Percentiles rank a stretch among this genome's conserved stretches.
These are phyloP conservation scores for Proterorhinus semilunaris DNA, from an alignment of 2,113 vertebrate species.

Conservation along the genomic window DNA sequence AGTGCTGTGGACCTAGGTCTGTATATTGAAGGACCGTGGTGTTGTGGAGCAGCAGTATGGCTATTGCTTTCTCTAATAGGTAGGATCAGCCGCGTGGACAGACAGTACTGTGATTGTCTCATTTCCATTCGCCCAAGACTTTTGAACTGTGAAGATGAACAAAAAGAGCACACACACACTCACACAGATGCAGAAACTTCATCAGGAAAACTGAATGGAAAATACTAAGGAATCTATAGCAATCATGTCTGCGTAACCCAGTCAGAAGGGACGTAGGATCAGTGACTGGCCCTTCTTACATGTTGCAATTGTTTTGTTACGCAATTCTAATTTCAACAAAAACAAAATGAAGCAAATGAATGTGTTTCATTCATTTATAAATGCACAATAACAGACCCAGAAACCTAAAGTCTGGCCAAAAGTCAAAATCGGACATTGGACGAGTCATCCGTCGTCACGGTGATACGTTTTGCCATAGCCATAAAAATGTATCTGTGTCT, in stretches of 20 bases:
- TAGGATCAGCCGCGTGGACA: too few species aligned
- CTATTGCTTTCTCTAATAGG: constrained; percentile 3
- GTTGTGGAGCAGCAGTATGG: neutral
- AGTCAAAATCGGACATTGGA: too few species aligned
- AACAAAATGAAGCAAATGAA: too few species aligned
- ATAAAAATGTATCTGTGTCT: neutral
- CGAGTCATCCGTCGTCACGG: too few species aligned
- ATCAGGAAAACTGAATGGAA: constrained; percentile 1
- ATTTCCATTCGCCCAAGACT: constrained; percentile 75
- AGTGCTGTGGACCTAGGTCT: neutral
- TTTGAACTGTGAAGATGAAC: constrained; percentile 71
- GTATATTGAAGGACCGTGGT: constrained; percentile 13
- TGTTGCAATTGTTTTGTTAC: too few species aligned
- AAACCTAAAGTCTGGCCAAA: too few species aligned
- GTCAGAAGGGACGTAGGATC: constrained; percentile 6
- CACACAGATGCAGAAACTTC: constrained; percentile 11
- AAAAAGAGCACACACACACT: constrained; percentile 34
- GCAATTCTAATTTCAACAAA: too few species aligned
- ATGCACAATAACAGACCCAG: too few species aligned
- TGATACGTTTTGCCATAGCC: too few species aligned
- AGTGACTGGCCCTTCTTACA: neutral
- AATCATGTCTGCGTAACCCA: constrained; percentile 6
- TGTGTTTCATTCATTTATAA: too few species aligned
- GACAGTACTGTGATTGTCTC: constrained; percentile 78
- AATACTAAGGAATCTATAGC: neutral